Percentiles rank a stretch among this genome's conserved stretches.
These are phyloP conservation scores for Euproctis similis DNA, from an alignment of 2,888 invertebrate species.

Conservation along the genomic window DNA sequence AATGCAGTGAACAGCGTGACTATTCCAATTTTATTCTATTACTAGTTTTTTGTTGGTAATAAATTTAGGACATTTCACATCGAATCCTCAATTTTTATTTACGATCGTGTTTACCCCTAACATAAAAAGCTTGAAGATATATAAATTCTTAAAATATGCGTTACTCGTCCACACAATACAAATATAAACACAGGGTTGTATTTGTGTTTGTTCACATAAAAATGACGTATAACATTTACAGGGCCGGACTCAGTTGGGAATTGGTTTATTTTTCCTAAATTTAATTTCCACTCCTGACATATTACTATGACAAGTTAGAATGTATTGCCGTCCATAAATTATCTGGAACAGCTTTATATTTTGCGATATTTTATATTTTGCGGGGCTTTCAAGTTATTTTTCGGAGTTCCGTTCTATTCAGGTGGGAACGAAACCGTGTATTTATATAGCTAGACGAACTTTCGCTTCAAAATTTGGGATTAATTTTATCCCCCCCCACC, in stretches of 20 bases:
- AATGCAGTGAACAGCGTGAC: too few relatives aligned
- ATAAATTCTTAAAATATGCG: slow-evolving; percentile 47
- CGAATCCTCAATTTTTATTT: slow-evolving; percentile 19
- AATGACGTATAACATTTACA: slow-evolving; percentile 47
- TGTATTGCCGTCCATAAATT: slow-evolving; percentile 10
- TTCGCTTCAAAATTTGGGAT: too few relatives aligned
- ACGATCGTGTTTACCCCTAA: slow-evolving; percentile 30
- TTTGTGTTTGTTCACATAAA: slow-evolving; percentile 52
- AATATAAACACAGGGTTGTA: slow-evolving; percentile 54
- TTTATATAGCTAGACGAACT: too few relatives aligned
- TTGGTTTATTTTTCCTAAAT: slow-evolving; percentile 49
- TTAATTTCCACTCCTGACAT: slow-evolving; percentile 29
- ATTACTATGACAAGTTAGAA: slow-evolving; percentile 10
- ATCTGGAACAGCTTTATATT: slow-evolving; percentile 4
- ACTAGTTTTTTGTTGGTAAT: too few relatives aligned
- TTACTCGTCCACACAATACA: slow-evolving; percentile 54
- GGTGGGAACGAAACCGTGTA: too few relatives aligned
- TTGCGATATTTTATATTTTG: slow-evolving; percentile 5
- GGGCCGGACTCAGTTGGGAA: slow-evolving; percentile 25
- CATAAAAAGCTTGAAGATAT: slow-evolving; percentile 46
- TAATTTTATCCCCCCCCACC: too few relatives aligned
- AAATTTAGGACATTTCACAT: too few relatives aligned
- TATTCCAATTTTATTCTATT: too few relatives aligned
- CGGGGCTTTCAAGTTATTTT: background rate
- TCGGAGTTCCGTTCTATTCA: too few relatives aligned